Conservation (phyloP, 2,797 vertebrate species). For the Aphelocoma californica region DNA sequence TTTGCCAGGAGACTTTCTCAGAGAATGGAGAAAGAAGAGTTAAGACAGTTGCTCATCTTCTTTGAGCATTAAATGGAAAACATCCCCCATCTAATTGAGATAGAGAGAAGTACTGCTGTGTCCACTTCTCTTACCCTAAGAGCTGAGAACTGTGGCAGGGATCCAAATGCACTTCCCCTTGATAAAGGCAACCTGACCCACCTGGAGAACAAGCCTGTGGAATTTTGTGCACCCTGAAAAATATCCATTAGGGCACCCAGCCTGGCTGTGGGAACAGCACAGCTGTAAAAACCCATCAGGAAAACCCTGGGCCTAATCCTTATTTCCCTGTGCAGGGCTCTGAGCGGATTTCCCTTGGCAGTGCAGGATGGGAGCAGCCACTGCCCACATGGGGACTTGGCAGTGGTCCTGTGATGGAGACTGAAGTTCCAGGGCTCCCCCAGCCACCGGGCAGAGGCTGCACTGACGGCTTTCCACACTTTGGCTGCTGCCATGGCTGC, state of each 20-base stretch:
- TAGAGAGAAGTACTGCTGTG: neutral
- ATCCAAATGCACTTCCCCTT: neutral
- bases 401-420: rapidly evolving
- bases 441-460: neutral
- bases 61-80: neutral
- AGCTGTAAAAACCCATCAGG: neutral
- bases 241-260: neutral
- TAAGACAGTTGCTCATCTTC: neutral
- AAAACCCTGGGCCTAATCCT: neutral
- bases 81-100: neutral
- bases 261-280: neutral
- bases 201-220: neutral
- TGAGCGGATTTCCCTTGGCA: rapidly evolving
- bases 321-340: rapidly evolving
- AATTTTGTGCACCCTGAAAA: neutral
- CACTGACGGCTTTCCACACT: neutral
- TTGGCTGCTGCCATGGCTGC: neutral
- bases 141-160: neutral
- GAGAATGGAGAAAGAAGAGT: neutral
- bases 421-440: neutral
- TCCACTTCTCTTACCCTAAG: neutral
- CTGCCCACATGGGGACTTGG: rapidly evolving
- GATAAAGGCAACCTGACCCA: neutral
- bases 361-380: rapidly evolving
- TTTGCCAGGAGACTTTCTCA: neutral